Evolutionary conservation across 2,113 vertebrate species (phyloP).

Genomic region (Campylomormyrus numenius): DNA sequence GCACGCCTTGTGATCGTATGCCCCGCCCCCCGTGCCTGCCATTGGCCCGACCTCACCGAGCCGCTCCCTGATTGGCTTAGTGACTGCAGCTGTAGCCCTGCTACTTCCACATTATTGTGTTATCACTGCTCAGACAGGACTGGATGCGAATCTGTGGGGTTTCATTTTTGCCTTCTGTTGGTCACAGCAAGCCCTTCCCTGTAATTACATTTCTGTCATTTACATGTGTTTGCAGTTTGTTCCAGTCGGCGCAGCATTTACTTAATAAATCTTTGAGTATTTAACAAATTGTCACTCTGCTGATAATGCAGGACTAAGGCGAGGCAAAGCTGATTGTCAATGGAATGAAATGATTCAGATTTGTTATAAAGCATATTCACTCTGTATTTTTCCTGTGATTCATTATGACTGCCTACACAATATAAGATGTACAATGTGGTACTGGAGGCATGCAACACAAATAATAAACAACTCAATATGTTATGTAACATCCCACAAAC

Average conservation of each 20-base stretch:
- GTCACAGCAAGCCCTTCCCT: not conserved
- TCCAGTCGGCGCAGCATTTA: slow-evolving; percentile 31
- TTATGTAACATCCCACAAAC: not conserved
- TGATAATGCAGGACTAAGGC: slow-evolving; percentile 42
- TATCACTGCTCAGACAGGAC: not conserved
- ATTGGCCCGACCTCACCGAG: not conserved
- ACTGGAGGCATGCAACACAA: not conserved
- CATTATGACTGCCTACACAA: slow-evolving; percentile 2
- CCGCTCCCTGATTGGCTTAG: slow-evolving; percentile 5
- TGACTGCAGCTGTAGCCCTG: not conserved
- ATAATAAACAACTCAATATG: not conserved
- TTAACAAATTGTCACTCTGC: slow-evolving; percentile 16
- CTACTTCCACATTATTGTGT: not conserved
- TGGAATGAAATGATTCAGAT: slow-evolving; percentile 11
- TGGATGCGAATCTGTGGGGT: not conserved
- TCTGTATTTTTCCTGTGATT: not conserved
- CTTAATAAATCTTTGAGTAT: slow-evolving; percentile 30
- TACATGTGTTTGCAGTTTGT: slow-evolving; percentile 32
- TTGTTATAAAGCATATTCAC: slow-evolving; percentile 8
- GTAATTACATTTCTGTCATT: slow-evolving; percentile 10
- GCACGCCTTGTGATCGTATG: not conserved
- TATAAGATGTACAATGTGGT: not conserved
- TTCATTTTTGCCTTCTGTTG: not conserved
- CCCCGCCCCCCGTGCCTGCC: not conserved
- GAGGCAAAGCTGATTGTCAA: slow-evolving; percentile 7